Percentiles rank a stretch among this genome's conserved stretches.
Evolutionary conservation across 2,888 invertebrate species (phyloP).

Genomic region (Chloromyia formosa): DNA sequence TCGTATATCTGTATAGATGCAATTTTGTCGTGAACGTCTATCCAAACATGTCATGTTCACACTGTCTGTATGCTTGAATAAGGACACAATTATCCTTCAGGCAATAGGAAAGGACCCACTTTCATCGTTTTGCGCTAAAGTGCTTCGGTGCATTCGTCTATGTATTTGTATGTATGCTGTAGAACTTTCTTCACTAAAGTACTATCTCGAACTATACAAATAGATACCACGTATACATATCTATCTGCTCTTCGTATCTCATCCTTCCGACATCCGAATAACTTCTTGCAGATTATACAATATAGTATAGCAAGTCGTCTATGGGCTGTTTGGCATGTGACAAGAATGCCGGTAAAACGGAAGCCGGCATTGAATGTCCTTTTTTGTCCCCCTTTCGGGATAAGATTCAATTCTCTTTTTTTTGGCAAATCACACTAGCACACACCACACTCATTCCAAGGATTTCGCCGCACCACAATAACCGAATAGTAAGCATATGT

Average conservation of each 20-base stretch:
- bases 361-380: conserved; percentile 23
- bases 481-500: conserved; percentile 16
- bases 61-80: conserved; percentile 37
- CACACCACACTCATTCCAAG: conserved; percentile 41
- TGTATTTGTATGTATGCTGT: background rate
- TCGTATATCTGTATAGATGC: background rate
- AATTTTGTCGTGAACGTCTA: conserved; percentile 17
- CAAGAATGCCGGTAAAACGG: conserved; percentile 21
- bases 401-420: background rate
- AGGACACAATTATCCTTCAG: conserved; percentile 40
- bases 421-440: conserved; percentile 25
- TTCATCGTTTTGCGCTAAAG: conserved; percentile 16
- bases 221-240: no score
- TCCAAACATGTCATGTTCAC: conserved; percentile 42
- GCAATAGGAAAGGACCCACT: conserved; percentile 37
- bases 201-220: conserved; percentile 10
- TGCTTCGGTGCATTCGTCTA: conserved; percentile 1
- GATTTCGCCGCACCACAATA: conserved; percentile 14
- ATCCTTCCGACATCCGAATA: background rate
- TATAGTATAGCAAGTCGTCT: no score
- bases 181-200: conserved; percentile 17
- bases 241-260: background rate
- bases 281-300: background rate
- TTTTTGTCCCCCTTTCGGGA: conserved; percentile 5
- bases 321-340: background rate